Evolutionary conservation across 2,888 invertebrate genomes (phyloP), one percentile per base, ranked within the genome.

Genomic region (Zelleria hepariella): DNA sequence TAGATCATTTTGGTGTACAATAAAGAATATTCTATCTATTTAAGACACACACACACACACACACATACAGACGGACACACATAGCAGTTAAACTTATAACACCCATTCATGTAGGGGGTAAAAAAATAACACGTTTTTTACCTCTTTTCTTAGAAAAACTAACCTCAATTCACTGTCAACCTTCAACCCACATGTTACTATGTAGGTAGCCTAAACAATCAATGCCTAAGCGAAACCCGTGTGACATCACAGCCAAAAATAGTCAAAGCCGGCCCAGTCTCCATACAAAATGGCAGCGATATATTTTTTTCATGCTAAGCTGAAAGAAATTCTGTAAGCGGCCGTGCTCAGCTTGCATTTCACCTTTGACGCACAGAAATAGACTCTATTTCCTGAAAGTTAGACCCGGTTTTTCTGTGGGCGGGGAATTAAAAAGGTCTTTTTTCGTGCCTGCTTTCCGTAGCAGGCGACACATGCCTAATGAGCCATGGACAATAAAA

Each of bases 401-500:
- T 54, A 51, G 18, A 27, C 26, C 18, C 18, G n/a, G 23, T 51
- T 42, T 42, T 15, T 15, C 10, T 15, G 15, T 15, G 32, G 51
- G 51, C 23, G 51, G 20, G 5, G 5, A 59, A 66, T 70, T 71
- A 71, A 71, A 73, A 74, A 74, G 69, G 66, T 69, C 60, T 59
- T 70, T 67, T 71, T 74, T 69, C 66, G 68, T 61, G 67, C 66
- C 66, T 57, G 59, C 63, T 53, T 51, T 42, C 32, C 57, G 57
- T 59, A 27, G 59, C 58, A 53, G 61, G 58, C 65, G 63, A 68
- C 68, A 68, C 68, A 68, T 62, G 67, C 68, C 74, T 79, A 79
- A 79, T 79, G 78, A 79, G 77, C 66, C 78, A 68, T 76, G 69
- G 70, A 72, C 70, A 75, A 77, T 74, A 74, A 77, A 73, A 72